Conservation (phyloP, 2,888 invertebrate genomes). For the Phortica magna region DNA sequence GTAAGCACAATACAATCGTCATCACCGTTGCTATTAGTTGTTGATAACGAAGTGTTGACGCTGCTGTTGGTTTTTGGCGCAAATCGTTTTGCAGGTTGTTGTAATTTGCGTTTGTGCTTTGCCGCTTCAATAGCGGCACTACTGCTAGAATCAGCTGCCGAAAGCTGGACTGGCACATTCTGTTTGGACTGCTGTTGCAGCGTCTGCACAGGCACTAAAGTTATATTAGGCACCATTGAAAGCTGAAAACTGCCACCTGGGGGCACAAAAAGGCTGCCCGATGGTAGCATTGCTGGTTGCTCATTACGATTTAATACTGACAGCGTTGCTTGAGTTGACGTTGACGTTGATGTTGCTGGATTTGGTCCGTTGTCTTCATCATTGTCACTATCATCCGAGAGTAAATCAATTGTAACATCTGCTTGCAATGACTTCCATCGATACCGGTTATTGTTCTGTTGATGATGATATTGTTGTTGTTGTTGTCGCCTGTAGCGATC, state of each 20-base stretch:
- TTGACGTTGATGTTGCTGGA: not conserved
- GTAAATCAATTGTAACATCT: slow-evolving; percentile 71
- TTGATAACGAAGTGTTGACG: not conserved
- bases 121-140: slow-evolving; percentile 34
- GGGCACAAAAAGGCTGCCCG: not conserved
- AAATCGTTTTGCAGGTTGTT: slow-evolving; percentile 53
- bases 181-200: slow-evolving; percentile 43
- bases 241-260: slow-evolving; percentile 48
- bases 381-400: slow-evolving; percentile 69
- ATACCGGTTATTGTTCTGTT: slow-evolving; percentile 45
- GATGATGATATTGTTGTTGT: slow-evolving; percentile 21
- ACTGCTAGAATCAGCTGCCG: slow-evolving; percentile 38
- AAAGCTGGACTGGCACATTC: slow-evolving; percentile 39
- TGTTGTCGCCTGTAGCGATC: slow-evolving; percentile 47
- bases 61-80: slow-evolving; percentile 28
- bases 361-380: slow-evolving; percentile 8
- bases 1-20: slow-evolving; percentile 69
- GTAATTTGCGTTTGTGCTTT: slow-evolving; percentile 57
- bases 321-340: not conserved
- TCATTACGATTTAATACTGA: slow-evolving; percentile 13
- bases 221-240: slow-evolving; percentile 59
- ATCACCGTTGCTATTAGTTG: slow-evolving; percentile 29
- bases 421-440: slow-evolving; percentile 58
- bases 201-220: slow-evolving; percentile 49
- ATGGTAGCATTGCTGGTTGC: slow-evolving; percentile 20